Evolutionary conservation across 2,888 invertebrate genomes (phyloP).

Genomic region (Drosophila hawaiiensis): DNA sequence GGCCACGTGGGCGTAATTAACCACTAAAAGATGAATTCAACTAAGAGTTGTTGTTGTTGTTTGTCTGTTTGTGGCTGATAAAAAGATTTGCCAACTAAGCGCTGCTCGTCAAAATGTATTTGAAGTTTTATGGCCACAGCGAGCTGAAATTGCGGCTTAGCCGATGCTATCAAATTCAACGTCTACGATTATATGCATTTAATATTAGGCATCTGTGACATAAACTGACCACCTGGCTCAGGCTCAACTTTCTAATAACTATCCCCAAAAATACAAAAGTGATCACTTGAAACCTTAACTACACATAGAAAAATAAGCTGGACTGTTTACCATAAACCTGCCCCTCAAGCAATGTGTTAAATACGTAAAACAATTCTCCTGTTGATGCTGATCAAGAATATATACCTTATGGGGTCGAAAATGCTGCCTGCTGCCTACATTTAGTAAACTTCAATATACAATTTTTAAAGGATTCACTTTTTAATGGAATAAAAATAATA

Average conservation of each 20-base stretch:
- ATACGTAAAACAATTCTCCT: background rate
- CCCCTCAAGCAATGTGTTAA: background rate
- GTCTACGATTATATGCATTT: background rate
- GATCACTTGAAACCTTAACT: background rate
- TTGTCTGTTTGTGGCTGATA: conserved; percentile 58
- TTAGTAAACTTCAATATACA: background rate
- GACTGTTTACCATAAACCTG: rapidly evolving
- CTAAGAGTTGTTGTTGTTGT: conserved; percentile 34
- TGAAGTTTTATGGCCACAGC: conserved; percentile 22
- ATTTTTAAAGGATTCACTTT: background rate
- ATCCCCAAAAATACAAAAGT: background rate
- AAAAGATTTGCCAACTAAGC: conserved; percentile 64
- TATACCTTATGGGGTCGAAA: background rate
- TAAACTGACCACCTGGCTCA: background rate
- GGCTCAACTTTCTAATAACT: background rate
- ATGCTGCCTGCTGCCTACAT: background rate
- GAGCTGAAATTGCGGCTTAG: background rate
- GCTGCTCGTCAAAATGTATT: conserved; percentile 43
- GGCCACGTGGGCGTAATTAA: conserved; percentile 74
- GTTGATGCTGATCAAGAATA: background rate
- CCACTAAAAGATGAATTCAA: conserved; percentile 32
- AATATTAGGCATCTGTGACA: conserved; percentile 11
- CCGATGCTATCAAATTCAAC: background rate
- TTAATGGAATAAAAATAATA: background rate
- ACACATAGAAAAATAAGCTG: background rate